These are phyloP conservation scores for Eidolon dupreanum DNA, from an alignment of 2,797 vertebrate species.

Conservation along the genomic window DNA sequence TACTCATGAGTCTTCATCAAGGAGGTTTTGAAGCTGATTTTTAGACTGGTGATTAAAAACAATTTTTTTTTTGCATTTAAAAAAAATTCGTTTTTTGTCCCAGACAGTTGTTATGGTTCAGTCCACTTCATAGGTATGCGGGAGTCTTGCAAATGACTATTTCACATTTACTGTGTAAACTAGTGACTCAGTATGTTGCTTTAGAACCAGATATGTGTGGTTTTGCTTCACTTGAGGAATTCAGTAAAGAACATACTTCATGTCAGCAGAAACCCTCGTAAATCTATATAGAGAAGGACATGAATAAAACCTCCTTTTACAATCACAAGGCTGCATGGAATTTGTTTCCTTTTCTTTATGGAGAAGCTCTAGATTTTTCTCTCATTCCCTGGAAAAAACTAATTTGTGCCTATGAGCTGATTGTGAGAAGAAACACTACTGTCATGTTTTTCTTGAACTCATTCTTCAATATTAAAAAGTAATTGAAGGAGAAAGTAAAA, in stretches of 20 bases:
- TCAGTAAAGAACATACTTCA: conserved; percentile 71
- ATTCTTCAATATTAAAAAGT: conserved; percentile 30
- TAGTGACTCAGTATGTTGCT: conserved; percentile 67
- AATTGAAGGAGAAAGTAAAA: conserved; percentile 49
- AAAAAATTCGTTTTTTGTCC: neutral
- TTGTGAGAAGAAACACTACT: neutral
- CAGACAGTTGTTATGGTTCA: conserved; percentile 56
- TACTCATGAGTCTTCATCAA: neutral
- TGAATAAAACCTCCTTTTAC: conserved; percentile 30
- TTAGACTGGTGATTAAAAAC: neutral
- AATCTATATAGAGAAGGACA: conserved; percentile 63
- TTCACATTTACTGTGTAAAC: conserved; percentile 71
- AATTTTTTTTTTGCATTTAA: neutral
- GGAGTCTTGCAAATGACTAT: conserved; percentile 51
- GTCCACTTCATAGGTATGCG: conserved; percentile 59
- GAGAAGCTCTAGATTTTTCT: conserved; percentile 39
- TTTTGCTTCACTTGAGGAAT: conserved; percentile 78
- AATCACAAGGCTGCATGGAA: neutral
- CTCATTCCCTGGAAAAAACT: neutral
- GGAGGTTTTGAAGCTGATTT: neutral
- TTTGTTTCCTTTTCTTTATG: conserved; percentile 41
- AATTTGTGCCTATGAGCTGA: neutral
- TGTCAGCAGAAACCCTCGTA: conserved; percentile 72
- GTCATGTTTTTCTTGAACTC: neutral
- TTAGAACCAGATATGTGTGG: conserved; percentile 70